phyloP scores from a whole-genome alignment of 2,113 vertebrate genomes.

The Lutjanus erythropterus region DNA sequence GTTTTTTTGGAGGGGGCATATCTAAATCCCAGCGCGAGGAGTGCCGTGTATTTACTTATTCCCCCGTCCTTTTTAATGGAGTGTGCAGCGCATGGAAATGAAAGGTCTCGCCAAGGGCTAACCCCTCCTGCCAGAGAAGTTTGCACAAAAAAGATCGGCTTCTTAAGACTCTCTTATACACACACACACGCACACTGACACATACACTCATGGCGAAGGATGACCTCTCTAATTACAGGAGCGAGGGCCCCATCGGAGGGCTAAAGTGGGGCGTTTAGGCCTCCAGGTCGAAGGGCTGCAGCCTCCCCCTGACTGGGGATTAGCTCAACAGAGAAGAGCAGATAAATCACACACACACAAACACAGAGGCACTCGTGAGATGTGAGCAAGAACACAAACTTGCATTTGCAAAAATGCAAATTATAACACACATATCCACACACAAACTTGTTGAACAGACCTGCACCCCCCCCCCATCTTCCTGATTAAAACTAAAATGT shows the following conservation, averaged over 20 bases:
- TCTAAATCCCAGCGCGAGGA: conserved; percentile 76
- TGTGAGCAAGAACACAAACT: conserved; percentile 2
- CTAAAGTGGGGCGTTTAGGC: conserved; percentile 60
- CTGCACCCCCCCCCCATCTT: not conserved
- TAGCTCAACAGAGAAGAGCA: conserved; percentile 18
- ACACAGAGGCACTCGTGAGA: conserved; percentile 2
- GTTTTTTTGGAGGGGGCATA: conserved; percentile 64
- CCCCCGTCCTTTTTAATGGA: conserved; percentile 80
- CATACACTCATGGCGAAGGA: conserved; percentile 32
- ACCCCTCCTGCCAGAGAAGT: conserved; percentile 62
- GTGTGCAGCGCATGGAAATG: conserved; percentile 82
- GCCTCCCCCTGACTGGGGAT: conserved; percentile 41
- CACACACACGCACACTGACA: conserved; percentile 20
- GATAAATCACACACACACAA: conserved; percentile 34
- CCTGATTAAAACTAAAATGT: conserved; percentile 54
- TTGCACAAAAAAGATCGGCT: conserved; percentile 58
- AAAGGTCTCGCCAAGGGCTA: conserved; percentile 81
- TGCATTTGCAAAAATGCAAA: conserved; percentile 23
- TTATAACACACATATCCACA: conserved; percentile 5
- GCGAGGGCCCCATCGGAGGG: conserved; percentile 21
- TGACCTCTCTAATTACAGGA: conserved; percentile 71
- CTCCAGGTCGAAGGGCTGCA: conserved; percentile 42
- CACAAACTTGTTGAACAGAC: conserved; percentile 52
- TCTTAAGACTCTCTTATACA: conserved; percentile 38
- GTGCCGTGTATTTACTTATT: conserved; percentile 82